Evolutionary conservation across 2,797 vertebrate species (phyloP), one percentile per base, ranked within the genome.

Genomic region (Melopsittacus undulatus): DNA sequence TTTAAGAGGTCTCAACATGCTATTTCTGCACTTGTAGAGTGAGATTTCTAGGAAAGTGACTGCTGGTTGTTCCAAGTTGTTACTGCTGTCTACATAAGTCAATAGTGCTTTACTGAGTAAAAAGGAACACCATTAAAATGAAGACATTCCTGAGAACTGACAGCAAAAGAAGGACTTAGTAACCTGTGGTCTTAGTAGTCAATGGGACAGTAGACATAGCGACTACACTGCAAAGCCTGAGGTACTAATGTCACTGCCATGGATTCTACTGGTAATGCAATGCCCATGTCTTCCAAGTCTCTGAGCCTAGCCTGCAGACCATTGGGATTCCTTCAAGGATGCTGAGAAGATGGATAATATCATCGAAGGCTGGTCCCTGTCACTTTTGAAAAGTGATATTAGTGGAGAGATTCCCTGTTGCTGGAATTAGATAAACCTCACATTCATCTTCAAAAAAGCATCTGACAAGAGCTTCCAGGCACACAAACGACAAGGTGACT

Each of bases 21-120:
- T 91, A 13, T 89, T 91, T 89, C 76, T 92, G 79, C 14, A 23
- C 32, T 78, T 38, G 26, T 21, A 56, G 40, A 85, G 38, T 48
- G n/a, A 92, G 36, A 62, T 80, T 94, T 94, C 89, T 87, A 75
- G 36, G 11, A 81, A 67, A 83, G 69, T 64, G 75, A 94, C 78
- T 94, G 51, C 38, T 95, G 64, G 82, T 83, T 69, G 20, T 92
- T 95, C 51, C 40, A 61, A 69, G 46, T 56, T 87, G 36, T 91
- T 94, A 85, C 21, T 68, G 40, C 82, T 92, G 82, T 72, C 93
- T 83, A 43, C 68, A n/a, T 29, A 78, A 85, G 72, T 91, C 38
- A 2, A 20, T 92, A 83, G 19, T 64, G 26, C 42, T 96, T 83
- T 77, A 26, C 75, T 49, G 78, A 74, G 43, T 86, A 89, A 67